Evolutionary conservation across 2,888 invertebrate species (phyloP).

Genomic region (Biston betularia): DNA sequence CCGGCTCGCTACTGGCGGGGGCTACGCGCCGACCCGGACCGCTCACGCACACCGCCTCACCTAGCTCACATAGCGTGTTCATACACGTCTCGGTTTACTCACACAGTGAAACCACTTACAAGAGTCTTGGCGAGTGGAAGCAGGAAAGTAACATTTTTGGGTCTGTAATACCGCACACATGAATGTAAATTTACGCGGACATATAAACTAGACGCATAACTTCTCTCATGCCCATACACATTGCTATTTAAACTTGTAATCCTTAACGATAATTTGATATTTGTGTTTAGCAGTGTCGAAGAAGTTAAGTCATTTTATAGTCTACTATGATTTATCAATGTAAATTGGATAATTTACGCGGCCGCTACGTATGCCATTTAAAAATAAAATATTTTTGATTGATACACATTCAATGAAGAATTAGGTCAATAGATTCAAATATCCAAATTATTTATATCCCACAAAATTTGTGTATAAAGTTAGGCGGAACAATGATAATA

Average conservation of each 20-base stretch:
- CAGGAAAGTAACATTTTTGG: slow-evolving; percentile 80
- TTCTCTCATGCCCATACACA: slow-evolving; percentile 68
- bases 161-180: slow-evolving; percentile 80
- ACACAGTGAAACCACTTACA: slow-evolving; percentile 66
- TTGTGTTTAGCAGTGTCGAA: slow-evolving; percentile 57
- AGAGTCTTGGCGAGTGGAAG: slow-evolving; percentile 69
- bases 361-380: no score
- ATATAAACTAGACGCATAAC: slow-evolving; percentile 56
- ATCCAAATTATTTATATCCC: no score
- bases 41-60: slow-evolving; percentile 69
- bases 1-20: slow-evolving; percentile 82
- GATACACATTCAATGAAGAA: no score
- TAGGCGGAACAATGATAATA: no score
- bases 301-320: neutral
- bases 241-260: slow-evolving; percentile 84
- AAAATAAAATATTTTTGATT: no score
- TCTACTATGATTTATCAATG: no score
- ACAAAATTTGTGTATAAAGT: no score
- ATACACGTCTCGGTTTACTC: slow-evolving; percentile 59
- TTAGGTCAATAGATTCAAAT: no score
- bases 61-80: slow-evolving; percentile 63
- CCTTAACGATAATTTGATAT: slow-evolving; percentile 83
- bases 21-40: slow-evolving; percentile 79
- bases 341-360: no score
- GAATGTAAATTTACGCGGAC: slow-evolving; percentile 77